These are phyloP conservation scores for Spialia ferax DNA, from an alignment of 2,888 invertebrate genomes.

Conservation along the genomic window DNA sequence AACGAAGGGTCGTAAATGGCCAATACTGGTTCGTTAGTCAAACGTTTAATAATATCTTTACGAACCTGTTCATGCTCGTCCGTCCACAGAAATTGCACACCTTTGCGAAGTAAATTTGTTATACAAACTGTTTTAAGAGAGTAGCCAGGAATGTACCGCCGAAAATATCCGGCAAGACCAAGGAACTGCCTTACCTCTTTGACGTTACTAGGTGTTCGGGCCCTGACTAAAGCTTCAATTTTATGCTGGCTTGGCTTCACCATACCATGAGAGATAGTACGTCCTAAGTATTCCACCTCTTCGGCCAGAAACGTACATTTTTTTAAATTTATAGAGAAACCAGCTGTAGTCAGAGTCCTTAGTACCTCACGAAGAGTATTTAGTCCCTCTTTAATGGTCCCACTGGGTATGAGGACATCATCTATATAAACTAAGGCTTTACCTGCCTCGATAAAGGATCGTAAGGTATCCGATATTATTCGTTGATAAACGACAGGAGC, in stretches of 20 bases:
- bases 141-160: constrained; percentile 13
- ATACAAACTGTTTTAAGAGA: constrained; percentile 3
- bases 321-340: constrained; percentile 1
- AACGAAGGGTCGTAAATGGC: neutral
- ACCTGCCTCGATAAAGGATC: neutral
- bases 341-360: neutral
- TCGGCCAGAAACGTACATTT: neutral
- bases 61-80: neutral
- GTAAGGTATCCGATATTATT: neutral
- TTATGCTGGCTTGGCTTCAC: constrained; percentile 18
- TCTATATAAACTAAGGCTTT: neutral
- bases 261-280: constrained; percentile 13
- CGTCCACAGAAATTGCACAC: neutral
- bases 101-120: neutral
- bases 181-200: constrained; percentile 10
- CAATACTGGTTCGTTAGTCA: neutral
- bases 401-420: neutral
- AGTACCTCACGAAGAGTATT: neutral
- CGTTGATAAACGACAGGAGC: neutral
- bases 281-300: neutral
- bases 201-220: constrained; percentile 4
- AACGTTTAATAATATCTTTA: constrained; percentile 1
- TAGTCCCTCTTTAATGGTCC: neutral
- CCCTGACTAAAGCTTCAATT: constrained; percentile 14
- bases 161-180: constrained; percentile 25